Evolutionary conservation across 2,888 invertebrate species (phyloP).

Genomic region (Congeria kusceri): DNA sequence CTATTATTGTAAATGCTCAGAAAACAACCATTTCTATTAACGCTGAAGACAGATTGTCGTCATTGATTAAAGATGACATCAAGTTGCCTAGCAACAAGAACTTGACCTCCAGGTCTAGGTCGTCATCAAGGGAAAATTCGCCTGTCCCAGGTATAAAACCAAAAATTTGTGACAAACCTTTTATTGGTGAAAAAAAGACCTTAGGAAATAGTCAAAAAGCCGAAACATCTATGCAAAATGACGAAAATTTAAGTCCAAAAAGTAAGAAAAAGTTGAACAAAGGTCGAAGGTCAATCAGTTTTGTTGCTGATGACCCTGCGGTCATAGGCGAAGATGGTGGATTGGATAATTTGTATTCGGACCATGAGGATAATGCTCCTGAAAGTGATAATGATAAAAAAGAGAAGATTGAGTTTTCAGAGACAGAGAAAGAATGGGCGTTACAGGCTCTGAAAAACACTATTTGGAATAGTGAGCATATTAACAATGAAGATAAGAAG

Average conservation of each 20-base stretch:
- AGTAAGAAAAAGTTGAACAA: conserved; percentile 48
- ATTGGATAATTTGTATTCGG: conserved; percentile 71
- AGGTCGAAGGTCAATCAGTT: conserved; percentile 53
- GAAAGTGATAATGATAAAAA: conserved; percentile 33
- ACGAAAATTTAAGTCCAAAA: conserved; percentile 38
- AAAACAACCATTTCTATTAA: conserved; percentile 1
- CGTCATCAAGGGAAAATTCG: conserved; percentile 58
- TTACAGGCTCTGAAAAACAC: conserved; percentile 79
- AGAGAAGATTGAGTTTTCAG: conserved; percentile 72
- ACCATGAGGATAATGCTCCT: conserved; percentile 60
- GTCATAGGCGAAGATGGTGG: conserved; percentile 80
- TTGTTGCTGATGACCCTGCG: conserved; percentile 68
- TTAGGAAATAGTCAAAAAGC: conserved; percentile 2
- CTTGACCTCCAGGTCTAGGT: conserved; percentile 49
- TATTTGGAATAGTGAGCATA: conserved; percentile 76
- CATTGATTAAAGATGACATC: conserved; percentile 21
- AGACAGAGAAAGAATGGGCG: conserved; percentile 79
- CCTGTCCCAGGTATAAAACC: conserved; percentile 56
- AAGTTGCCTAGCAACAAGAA: conserved; percentile 15
- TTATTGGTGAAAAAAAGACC: conserved; percentile 16
- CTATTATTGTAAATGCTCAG: conserved; percentile 15
- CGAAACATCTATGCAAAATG: conserved; percentile 3
- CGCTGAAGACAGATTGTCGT: conserved; percentile 26
- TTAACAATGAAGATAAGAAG: conserved; percentile 61
- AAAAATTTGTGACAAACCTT: conserved; percentile 39